Base-by-base conservation (phyloP, 2,888 invertebrate genomes). In the Tetragonisca angustula region DNA sequence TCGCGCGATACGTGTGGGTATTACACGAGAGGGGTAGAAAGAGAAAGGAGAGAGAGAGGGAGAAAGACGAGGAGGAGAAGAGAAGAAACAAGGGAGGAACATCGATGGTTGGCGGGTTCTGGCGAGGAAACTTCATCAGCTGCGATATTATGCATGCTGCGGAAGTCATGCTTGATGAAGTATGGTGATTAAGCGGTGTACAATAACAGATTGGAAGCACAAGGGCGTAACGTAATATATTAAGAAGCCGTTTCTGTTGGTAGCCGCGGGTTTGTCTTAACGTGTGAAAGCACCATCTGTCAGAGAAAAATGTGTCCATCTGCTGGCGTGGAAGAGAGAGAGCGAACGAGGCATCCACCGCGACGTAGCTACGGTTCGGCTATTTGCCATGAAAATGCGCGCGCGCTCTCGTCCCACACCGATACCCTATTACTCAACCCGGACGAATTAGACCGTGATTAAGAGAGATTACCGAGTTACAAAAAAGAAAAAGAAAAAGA, bases 141-240 rank as follows among this genome's bases (percentile, higher is more conserved):
- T 88, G 83, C 64, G 78, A 83, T 83, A 87, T 85, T 74, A 78
- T 75, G 74, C 65, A 79, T 75, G 80, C 79, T 83, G 82, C 81
- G 88, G 84, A 87, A 88, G 83, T 87, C 87, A 85, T 77, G 87
- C 83, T 85, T 87, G 84, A 90, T 87, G 84, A 89, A 88, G 87
- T 87, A 87, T 76, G 87, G 78, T 88, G 85, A 89, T 89, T 89
- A 88, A 90, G 76, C 75, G 83, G 83, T 81, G 82, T 82, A 79
- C 83, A 84, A 85, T 88, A 89, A 90, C 85, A 90, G 83, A 88
- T 88, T 87, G 85, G 85, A 87, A 82, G 85, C 87, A 83, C 73
- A 72, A 81, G 84, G 83, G 88, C 81, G 84, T 78, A 83, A 88
- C 83, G 79, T 85, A 84, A 88, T 88, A 88, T 87, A 90, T 90